Base-by-base conservation (phyloP, 2,113 vertebrate genomes). In the Cavia aperea region DNA sequence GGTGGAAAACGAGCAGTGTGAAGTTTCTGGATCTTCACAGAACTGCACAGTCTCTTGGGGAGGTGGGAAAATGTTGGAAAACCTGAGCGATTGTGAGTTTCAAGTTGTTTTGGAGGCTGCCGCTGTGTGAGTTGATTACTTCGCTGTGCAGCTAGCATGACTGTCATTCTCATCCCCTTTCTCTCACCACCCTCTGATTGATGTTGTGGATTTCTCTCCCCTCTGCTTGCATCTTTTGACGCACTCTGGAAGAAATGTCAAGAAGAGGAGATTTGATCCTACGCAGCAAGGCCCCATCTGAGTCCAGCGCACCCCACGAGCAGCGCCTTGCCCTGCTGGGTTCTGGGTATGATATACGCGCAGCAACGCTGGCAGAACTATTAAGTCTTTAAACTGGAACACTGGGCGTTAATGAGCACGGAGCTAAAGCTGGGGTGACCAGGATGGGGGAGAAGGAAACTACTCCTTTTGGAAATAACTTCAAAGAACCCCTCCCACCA, bases 251-350 rank as follows among this genome's bases (percentile, higher is more conserved):
- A 99, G 99, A 99, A 99, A 99, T 98, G 99, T 99, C 98, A 99
- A 99, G 98, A 99, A 99, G 97, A 97, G 99, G 97, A 98, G 99
- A 92, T 99, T 99, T 16, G 98, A 99, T 96, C 99, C 99, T 94
- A 99, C 97, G 93, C 98, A 98, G 96, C 99, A 97, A 95, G 98
- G 98, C 88, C 98, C 98, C 97, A 99, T 99, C 98, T 99, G 98
- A 98, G 95, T 96, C 93, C 83, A 93, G 92, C 2, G 1, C 24
- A 7, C 91, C 96, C 95, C 97, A 97, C 95, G 95, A 96, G 29
- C 89, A 58, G 82, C 96, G 93, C 94, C 95, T 96, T 96, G 96
- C 96, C 95, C 96, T 95, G 95, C 93, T 97, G 97, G 97, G 97
- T 98, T 97, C 97, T 96, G 98, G 98, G 96, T 98, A 96, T 97